Evolutionary conservation across 2,113 vertebrate species (phyloP).

Genomic region (Pachypanchax playfairii): DNA sequence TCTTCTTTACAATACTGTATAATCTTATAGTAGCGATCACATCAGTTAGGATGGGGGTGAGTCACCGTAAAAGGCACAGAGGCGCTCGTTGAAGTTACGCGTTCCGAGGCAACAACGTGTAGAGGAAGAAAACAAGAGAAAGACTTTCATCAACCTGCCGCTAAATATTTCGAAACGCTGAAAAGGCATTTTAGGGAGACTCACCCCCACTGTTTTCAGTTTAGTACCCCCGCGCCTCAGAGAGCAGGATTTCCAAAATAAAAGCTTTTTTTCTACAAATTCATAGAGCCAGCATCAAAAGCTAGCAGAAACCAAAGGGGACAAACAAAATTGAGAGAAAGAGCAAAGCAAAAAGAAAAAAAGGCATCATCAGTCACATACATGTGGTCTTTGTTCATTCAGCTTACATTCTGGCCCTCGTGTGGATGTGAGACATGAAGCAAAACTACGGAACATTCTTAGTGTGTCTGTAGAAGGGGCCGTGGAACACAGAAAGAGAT

Average conservation of each 20-base stretch:
- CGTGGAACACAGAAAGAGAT: background rate
- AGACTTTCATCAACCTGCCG: too few species aligned
- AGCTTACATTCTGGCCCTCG: constrained; percentile 90
- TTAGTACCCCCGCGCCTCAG: background rate
- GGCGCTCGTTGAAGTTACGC: constrained; percentile 47
- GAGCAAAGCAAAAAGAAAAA: constrained; percentile 51
- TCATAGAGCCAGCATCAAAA: constrained; percentile 82
- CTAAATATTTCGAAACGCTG: constrained; percentile 54
- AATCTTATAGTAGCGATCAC: constrained; percentile 91
- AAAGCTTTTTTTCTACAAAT: constrained; percentile 81
- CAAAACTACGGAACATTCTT: constrained; percentile 36
- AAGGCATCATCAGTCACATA: constrained; percentile 84
- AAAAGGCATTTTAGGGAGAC: constrained; percentile 52
- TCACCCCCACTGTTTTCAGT: constrained; percentile 44
- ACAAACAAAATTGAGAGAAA: too few species aligned
- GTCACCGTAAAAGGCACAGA: constrained; percentile 49
- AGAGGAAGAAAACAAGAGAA: constrained; percentile 40
- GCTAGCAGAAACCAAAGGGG: constrained; percentile 68
- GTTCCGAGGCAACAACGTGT: constrained; percentile 53
- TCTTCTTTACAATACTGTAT: constrained; percentile 99
- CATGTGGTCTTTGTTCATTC: constrained; percentile 79
- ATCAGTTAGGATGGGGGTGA: constrained; percentile 63
- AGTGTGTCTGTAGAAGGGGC: constrained; percentile 8
- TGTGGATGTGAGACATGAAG: constrained; percentile 36
- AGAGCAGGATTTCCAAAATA: constrained; percentile 49